Base-by-base conservation (phyloP, 2,113 vertebrate species). In the Nannospalax galili region DNA sequence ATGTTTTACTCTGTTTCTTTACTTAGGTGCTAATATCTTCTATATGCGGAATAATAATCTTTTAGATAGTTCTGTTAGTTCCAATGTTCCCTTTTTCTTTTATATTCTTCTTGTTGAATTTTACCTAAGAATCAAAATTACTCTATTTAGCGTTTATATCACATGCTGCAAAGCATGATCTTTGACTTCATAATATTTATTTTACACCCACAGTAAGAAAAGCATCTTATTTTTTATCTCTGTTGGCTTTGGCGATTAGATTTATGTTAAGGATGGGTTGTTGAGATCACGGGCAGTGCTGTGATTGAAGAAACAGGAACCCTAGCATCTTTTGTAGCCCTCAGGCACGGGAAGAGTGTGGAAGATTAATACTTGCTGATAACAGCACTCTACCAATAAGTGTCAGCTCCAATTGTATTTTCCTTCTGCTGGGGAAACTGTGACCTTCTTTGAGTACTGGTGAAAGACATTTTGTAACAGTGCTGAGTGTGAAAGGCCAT, bases 251-350 rank as follows among this genome's bases (percentile, higher is more conserved):
- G 81, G 87, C 77, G 30, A n/a, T 87, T 20, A 65, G 70, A 56
- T 91, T 95, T 95, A 11, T 64, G 1, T 64, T 75, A 65, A 60
- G 24, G 30, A 30, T 60, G 28, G 74, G 22, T 30, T 72, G 24
- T 73, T 79, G 64, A 79, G 84, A 82, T 89, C 70, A 65, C 28
- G 42, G 67, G 26, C 70, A 78, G 0, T 88, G 37, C 19, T 92
- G 4, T n/a, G 62, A 79, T 84, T 77, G 81, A 95, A 97, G 65
- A 78, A 90, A 92, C 95, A 42, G 75, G 67, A 95, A 92, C 52
- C 32, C 37, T 56, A 48, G 7, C 88, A 84, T 88, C 26, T 80
- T 65, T n/a, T 42, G 3, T 74, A 94, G 74, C 73, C 30, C 48
- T 60, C 67, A 82, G 85, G 87, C 84, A 58, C 67, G 78, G 87